Evolutionary conservation across 1,140 invertebrate species (phyloP).

Genomic region (Heterodera schachtii): DNA sequence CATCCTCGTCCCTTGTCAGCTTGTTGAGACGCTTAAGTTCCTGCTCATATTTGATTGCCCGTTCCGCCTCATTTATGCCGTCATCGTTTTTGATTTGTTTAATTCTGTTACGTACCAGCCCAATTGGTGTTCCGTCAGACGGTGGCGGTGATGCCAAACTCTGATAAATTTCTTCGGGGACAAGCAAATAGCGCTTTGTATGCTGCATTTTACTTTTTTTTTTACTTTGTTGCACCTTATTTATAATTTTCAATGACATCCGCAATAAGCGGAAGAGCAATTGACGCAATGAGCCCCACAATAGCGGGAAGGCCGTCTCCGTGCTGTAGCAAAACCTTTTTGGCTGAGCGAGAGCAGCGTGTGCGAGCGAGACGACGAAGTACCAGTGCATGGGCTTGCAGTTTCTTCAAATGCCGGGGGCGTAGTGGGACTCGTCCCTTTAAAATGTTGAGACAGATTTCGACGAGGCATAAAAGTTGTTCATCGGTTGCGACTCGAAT

Average conservation of each 20-base stretch:
- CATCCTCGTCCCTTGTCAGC: not conserved
- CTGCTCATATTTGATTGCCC: too few relatives aligned
- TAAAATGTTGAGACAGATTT: constrained; percentile 33
- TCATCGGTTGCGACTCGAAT: constrained; percentile 9
- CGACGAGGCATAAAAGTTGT: constrained; percentile 20
- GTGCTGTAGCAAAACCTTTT: constrained; percentile 2
- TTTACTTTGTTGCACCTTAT: not conserved
- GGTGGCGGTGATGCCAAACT: too few relatives aligned
- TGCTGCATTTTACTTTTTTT: not conserved
- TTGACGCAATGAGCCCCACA: too few relatives aligned
- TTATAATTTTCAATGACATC: not conserved
- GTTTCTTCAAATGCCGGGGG: not conserved
- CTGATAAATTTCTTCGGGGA: too few relatives aligned
- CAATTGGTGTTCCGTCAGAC: too few relatives aligned
- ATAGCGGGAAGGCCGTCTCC: constrained; percentile 9
- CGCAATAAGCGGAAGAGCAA: too few relatives aligned
- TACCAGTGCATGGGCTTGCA: constrained; percentile 21
- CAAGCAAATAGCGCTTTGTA: not conserved
- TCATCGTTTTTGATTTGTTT: too few relatives aligned
- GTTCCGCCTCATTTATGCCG: too few relatives aligned
- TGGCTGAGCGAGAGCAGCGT: too few relatives aligned
- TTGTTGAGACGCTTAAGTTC: too few relatives aligned
- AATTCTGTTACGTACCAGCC: too few relatives aligned
- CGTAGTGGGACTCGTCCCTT: not conserved
- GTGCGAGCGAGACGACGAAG: not conserved